Base-by-base conservation (phyloP, 2,797 vertebrate genomes). In the Onychomys arenicola region DNA sequence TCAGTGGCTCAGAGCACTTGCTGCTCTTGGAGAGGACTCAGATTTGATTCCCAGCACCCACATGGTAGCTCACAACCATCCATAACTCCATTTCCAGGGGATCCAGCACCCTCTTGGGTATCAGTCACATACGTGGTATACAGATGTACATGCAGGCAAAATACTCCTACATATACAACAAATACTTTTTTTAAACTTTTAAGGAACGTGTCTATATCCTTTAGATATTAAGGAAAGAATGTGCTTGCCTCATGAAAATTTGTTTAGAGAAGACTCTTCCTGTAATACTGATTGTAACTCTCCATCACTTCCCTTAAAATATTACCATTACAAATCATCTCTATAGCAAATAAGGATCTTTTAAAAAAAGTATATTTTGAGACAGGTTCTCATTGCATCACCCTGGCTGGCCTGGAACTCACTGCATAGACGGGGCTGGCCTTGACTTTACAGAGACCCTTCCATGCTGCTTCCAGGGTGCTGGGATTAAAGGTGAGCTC, bases 161-260 rank as follows among this genome's bases (percentile, higher is more conserved):
- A 82, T 43, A 13, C 6, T 37, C 25, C 9, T 32, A 43, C 57
- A 83, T 37, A 83, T 63, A 63, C 43, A 83, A 29, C 10, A 61
- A 27, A 82, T 61, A 82, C 27, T 29, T 37, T 77, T 46, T 82
- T n/a, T 21, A 57, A 59, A 37, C 37, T 59, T 14, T 59, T 16
- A 87, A 83, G 57, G 77, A 57, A 29, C 14, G 14, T 87, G n/a
- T 84, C 46, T 77, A 8, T 86, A 13, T 81, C 19, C 40, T 84
- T 80, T 83, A 57, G 76, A 6, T 71, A 57, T 69, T 91, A 96
- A 93, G 71, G 80, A 87, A 77, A 65, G 77, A 61, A 40, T 61
- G 8, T 67, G 46, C 5, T 2, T 81, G 9, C 52, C 57, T 55
- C 59, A 23, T 40, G 46, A 80, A 80, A 80, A 63, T 81, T 96